Conservation (phyloP, 2,113 vertebrate species). For the Cyanocitta stelleri region DNA sequence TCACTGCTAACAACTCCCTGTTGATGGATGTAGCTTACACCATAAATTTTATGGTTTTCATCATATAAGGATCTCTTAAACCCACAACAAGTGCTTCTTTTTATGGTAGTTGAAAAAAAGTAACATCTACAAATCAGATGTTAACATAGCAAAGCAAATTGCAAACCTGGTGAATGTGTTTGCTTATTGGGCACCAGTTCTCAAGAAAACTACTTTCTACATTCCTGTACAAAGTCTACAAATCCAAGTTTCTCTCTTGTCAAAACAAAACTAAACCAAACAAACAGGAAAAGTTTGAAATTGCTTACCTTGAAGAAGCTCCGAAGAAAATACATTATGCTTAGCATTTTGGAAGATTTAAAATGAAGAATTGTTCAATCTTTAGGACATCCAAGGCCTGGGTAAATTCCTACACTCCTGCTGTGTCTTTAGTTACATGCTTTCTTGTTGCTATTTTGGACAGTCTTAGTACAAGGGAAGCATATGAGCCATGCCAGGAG, state of each 20-base stretch:
- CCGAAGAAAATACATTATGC: conserved; percentile 81
- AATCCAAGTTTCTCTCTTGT: neutral
- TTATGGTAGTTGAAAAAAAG: neutral
- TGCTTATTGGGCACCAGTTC: neutral
- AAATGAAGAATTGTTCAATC: conserved; percentile 40
- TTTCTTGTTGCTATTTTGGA: conserved; percentile 82
- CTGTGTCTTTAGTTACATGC: conserved; percentile 72
- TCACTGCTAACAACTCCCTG: neutral
- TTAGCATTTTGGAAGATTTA: conserved; percentile 75
- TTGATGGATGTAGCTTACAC: neutral
- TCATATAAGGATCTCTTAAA: neutral
- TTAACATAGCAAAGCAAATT: neutral
- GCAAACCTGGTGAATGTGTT: neutral
- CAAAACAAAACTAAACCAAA: conserved; percentile 30
- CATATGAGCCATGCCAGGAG: conserved; percentile 72
- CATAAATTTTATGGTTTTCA: neutral
- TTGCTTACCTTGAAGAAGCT: conserved; percentile 84
- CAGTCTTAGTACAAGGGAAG: conserved; percentile 73
- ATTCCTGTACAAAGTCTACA: neutral
- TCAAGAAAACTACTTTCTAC: conserved; percentile 3
- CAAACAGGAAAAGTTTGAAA: conserved; percentile 56
- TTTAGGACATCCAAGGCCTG: conserved; percentile 52
- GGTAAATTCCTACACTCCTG: conserved; percentile 64
- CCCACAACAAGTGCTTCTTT: neutral
- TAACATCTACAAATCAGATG: neutral